phyloP scores from a whole-genome alignment of 2,888 invertebrate species.

The Nymphalis polychloros region DNA sequence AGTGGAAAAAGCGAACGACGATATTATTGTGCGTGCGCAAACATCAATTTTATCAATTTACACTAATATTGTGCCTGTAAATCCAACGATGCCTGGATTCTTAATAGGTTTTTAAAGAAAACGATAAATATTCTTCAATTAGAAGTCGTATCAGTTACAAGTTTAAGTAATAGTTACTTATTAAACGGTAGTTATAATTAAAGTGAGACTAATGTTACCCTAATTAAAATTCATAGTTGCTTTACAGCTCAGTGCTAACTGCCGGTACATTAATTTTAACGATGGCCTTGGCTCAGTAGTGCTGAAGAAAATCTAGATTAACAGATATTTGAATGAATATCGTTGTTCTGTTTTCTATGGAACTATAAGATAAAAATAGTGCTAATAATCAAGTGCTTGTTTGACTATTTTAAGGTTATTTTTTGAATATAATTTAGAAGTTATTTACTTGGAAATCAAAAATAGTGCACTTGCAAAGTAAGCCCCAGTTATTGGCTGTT shows the following conservation, averaged over 20 bases:
- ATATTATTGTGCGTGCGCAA: too few relatives aligned
- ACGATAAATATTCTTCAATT: background rate
- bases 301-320: constrained; percentile 10
- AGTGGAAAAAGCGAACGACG: too few relatives aligned
- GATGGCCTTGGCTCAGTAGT: constrained; percentile 30
- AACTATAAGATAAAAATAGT: background rate
- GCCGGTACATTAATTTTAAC: constrained; percentile 37
- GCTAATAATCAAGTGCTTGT: too few relatives aligned
- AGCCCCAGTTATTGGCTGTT: too few relatives aligned
- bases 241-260: constrained; percentile 30
- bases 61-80: too few relatives aligned
- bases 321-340: background rate
- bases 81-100: background rate
- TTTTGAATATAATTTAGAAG: too few relatives aligned
- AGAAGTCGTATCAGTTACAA: background rate
- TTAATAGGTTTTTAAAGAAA: background rate
- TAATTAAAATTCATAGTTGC: constrained; percentile 39
- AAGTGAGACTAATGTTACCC: constrained; percentile 32
- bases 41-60: too few relatives aligned
- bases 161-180: background rate
- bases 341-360: background rate
- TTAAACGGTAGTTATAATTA: constrained; percentile 17
- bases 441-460: too few relatives aligned
- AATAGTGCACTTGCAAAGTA: too few relatives aligned
- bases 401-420: too few relatives aligned